phyloP scores from a whole-genome alignment of 2,113 vertebrate species.

The Dascyllus trimaculatus region DNA sequence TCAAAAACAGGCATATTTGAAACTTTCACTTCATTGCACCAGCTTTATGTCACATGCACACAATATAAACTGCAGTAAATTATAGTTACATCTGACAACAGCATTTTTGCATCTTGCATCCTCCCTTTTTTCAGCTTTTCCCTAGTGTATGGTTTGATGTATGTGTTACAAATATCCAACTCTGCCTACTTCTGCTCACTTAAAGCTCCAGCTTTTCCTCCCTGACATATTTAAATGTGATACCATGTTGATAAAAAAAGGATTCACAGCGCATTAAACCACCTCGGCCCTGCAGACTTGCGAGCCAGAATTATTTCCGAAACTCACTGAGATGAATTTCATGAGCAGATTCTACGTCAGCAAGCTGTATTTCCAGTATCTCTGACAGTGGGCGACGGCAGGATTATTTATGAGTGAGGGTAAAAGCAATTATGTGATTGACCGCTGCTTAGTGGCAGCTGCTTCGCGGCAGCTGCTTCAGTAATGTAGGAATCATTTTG shows the following conservation, averaged over 20 bases:
- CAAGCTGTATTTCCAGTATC: conserved; percentile 48
- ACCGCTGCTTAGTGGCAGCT: conserved; percentile 52
- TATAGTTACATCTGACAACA: background rate
- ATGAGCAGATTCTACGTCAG: conserved; percentile 7
- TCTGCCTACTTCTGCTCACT: background rate
- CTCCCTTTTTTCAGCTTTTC: background rate
- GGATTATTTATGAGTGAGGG: conserved; percentile 60
- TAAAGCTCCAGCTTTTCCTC: conserved; percentile 1
- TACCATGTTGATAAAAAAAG: background rate
- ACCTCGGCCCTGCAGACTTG: background rate
- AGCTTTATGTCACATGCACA: background rate
- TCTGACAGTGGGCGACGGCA: conserved; percentile 32
- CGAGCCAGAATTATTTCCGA: background rate
- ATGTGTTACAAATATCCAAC: background rate
- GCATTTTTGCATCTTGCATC: background rate
- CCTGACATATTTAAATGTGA: background rate
- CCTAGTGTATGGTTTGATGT: background rate
- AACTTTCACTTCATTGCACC: background rate
- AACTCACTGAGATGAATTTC: conserved; percentile 12
- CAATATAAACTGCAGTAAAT: background rate
- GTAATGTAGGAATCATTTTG: conserved; percentile 58
- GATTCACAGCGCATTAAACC: background rate
- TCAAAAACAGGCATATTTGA: background rate
- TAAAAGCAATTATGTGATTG: conserved; percentile 69
- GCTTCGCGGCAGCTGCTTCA: conserved; percentile 44